Percentiles rank a stretch among this genome's conserved stretches.
Conservation (phyloP, 1,140 invertebrate genomes). For the Drosophila grimshawi region DNA sequence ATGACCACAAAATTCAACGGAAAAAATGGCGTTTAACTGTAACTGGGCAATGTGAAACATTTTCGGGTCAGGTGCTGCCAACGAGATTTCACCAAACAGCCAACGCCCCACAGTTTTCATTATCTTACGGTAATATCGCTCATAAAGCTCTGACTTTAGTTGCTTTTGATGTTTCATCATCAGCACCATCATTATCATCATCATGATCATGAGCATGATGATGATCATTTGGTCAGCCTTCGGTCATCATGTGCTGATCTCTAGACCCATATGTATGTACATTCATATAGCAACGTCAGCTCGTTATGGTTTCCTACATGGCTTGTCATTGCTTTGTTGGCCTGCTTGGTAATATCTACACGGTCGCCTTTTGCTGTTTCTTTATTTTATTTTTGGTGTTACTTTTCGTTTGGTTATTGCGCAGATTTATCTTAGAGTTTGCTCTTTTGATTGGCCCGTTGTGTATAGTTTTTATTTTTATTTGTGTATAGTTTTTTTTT, state of each 20-base stretch:
- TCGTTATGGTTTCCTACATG: slow-evolving; percentile 71
- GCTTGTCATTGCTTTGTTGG: slow-evolving; percentile 8
- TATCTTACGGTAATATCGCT: slow-evolving; percentile 79
- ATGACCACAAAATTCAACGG: slow-evolving; percentile 69
- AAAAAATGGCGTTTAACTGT: slow-evolving; percentile 82
- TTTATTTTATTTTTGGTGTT: slow-evolving; percentile 50
- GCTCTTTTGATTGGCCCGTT: slow-evolving; percentile 52
- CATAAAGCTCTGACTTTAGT: slow-evolving; percentile 64
- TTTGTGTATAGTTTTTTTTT: slow-evolving; percentile 1
- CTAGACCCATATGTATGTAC: slow-evolving; percentile 17
- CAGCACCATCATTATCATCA: slow-evolving; percentile 13
- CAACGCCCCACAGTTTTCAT: slow-evolving; percentile 56
- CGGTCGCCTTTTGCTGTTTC: slow-evolving; percentile 30
- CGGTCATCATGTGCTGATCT: slow-evolving; percentile 52
- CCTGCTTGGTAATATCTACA: slow-evolving; percentile 27
- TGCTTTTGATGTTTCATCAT: slow-evolving; percentile 30
- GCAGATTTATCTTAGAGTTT: slow-evolving; percentile 54
- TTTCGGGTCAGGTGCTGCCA: slow-evolving; percentile 76
- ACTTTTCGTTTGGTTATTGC: slow-evolving; percentile 61
- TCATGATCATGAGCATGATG: slow-evolving; percentile 17
- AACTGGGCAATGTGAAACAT: slow-evolving; percentile 79
- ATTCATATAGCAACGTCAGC: slow-evolving; percentile 50
- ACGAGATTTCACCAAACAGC: slow-evolving; percentile 68
- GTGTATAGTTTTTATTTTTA: slow-evolving; percentile 25
- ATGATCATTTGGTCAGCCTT: slow-evolving; percentile 55